Evolutionary conservation across 2,888 invertebrate genomes (phyloP), one percentile per base, ranked within the genome.

Genomic region (Rosalia funebris): DNA sequence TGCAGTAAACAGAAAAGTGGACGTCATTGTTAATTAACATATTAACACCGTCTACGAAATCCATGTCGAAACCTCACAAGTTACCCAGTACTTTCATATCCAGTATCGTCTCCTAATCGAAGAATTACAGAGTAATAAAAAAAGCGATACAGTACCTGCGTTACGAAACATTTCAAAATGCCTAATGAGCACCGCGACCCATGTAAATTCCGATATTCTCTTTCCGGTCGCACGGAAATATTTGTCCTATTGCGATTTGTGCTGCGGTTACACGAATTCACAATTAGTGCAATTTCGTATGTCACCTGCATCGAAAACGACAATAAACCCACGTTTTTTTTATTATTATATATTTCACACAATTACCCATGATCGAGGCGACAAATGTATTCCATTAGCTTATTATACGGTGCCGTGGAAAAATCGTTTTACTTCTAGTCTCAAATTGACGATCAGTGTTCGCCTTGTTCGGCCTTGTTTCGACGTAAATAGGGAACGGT

Each of bases 311-410:
- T 11, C 11, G 2, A n/a, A 34, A 10, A 34, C 31, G 45, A 25
- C 46, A 58, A 57, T 45, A 45, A 34, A 16, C 15, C 11, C 12
- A 42, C 47, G 52, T 53, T 58, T 34, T 34, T n/a, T n/a, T n/a
- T n/a, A n/a, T n/a, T 34, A 34, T 34, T 34, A 34, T n/a, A 34
- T 34, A 34, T 34, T 34, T 58, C 41, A 47, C 44, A 11, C 25
- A 17, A 36, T 17, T 32, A 12, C 19, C 53, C 42, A 52, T 53
- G 53, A 58, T n/a, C 63, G 52, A 47, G 20, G 44, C 46, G 66
- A 66, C 66, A 66, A 60, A 64, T 62, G 61, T 66, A 60, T 66
- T 66, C 66, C 66, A 66, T 66, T 66, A 66, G 57, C 52, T 37
- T 44, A 55, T 55, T 55, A 45, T 55, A 55, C 10, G 20, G 37